These are phyloP conservation scores for Melipona beecheii DNA, from an alignment of 2,888 invertebrate genomes.

Conservation along the genomic window DNA sequence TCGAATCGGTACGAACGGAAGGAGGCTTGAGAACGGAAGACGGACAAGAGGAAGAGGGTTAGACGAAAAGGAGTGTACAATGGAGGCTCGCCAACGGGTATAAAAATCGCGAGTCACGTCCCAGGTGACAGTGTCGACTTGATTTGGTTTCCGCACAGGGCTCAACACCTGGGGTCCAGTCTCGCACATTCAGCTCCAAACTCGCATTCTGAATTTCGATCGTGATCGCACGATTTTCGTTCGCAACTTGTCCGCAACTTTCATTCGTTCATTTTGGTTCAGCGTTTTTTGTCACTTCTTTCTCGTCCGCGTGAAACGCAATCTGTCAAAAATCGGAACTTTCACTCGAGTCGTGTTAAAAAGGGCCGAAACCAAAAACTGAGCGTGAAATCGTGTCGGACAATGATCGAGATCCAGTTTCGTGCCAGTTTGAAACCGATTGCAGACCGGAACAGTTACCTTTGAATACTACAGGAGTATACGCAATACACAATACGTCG, in stretches of 20 bases:
- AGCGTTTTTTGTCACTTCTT: neutral
- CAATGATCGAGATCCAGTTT: slow-evolving; percentile 63
- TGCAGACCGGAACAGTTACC: slow-evolving; percentile 82
- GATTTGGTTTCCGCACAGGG: slow-evolving; percentile 85
- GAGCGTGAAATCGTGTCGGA: neutral
- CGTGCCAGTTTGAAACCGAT: slow-evolving; percentile 79
- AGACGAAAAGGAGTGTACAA: slow-evolving; percentile 17
- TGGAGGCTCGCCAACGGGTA: slow-evolving; percentile 70
- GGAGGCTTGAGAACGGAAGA: neutral
- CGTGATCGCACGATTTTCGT: neutral
- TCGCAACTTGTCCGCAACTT: neutral
- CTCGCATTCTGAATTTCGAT: slow-evolving; percentile 62
- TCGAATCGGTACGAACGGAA: neutral
- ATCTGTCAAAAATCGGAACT: neutral
- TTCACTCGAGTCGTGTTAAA: too few species aligned
- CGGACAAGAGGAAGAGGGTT: neutral
- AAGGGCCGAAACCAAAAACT: neutral
- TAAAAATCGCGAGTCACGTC: slow-evolving; percentile 83
- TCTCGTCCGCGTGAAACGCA: neutral
- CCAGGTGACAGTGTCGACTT: slow-evolving; percentile 84
- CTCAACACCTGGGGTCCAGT: slow-evolving; percentile 85
- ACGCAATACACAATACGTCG: slow-evolving; percentile 69
- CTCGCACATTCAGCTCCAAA: slow-evolving; percentile 82
- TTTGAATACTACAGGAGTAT: slow-evolving; percentile 80
- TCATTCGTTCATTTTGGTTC: neutral